Evolutionary conservation across 2,888 invertebrate genomes (phyloP).

Genomic region (Cantharis nigra): DNA sequence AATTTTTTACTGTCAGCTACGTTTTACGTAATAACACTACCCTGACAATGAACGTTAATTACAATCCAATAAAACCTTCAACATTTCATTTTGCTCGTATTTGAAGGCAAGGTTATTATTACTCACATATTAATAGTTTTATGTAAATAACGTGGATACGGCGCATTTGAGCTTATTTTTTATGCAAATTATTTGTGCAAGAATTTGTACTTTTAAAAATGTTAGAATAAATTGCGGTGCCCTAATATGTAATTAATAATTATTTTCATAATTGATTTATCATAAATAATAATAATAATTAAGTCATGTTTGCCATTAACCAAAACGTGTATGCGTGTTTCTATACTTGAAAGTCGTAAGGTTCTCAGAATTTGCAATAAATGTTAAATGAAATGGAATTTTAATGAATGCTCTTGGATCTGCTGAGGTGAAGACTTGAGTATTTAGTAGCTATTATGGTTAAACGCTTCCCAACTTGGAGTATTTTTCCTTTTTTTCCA

Average conservation of each 20-base stretch:
- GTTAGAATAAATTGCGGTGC: not conserved
- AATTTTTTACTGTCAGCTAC: not conserved
- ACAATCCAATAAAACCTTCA: slow-evolving; percentile 2
- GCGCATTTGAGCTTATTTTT: not conserved
- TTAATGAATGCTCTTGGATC: not conserved
- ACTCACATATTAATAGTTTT: slow-evolving; percentile 2
- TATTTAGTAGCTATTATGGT: not conserved
- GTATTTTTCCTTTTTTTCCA: not conserved
- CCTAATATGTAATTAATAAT: not conserved
- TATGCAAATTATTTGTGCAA: not conserved
- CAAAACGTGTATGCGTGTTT: not conserved
- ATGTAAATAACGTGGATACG: not conserved
- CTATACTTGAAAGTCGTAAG: not conserved
- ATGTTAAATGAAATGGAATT: not conserved
- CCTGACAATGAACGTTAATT: slow-evolving; percentile 21
- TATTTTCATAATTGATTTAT: not conserved
- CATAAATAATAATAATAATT: not conserved
- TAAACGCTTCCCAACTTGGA: not conserved
- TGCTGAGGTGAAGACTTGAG: not conserved
- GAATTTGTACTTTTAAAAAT: not conserved
- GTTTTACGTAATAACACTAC: not conserved
- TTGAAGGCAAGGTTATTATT: not conserved
- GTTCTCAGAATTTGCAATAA: not conserved
- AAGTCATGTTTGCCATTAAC: not conserved
- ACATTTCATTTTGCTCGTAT: not conserved